Percentiles rank a stretch among this genome's conserved stretches.
phyloP scores from a whole-genome alignment of 2,888 invertebrate genomes.

The Hetaerina titia region DNA sequence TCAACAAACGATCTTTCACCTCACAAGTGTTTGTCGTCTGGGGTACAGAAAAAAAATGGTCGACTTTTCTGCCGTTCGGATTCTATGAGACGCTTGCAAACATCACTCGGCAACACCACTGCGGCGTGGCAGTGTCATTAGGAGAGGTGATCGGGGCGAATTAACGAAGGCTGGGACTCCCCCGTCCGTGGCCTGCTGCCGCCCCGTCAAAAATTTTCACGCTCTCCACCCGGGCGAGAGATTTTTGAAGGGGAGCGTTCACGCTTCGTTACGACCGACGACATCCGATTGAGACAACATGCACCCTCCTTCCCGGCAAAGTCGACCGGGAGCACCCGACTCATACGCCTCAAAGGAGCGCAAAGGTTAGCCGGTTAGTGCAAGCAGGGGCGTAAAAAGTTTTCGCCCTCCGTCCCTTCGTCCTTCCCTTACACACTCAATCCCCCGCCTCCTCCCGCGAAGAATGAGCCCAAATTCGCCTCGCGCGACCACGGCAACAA shows the following conservation, averaged over 20 bases:
- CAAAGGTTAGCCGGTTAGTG: not conserved
- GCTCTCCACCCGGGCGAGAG: not conserved
- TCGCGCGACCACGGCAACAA: not conserved
- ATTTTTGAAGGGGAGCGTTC: not conserved
- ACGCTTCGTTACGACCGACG: conserved; percentile 30
- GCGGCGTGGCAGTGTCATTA: conserved; percentile 25
- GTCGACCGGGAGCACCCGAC: not conserved
- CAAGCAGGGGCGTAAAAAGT: not conserved
- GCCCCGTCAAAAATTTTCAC: conserved; percentile 4
- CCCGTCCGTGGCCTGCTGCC: not conserved
- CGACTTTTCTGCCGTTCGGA: not conserved
- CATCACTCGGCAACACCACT: not conserved
- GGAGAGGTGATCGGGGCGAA: not conserved
- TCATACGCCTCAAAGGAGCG: conserved; percentile 6
- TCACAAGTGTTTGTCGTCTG: not conserved
- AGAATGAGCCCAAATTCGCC: not conserved
- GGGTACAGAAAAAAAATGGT: not conserved
- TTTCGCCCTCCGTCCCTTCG: not conserved
- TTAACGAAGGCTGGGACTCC: not conserved
- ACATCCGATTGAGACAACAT: conserved; percentile 34
- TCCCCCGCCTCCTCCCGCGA: not conserved
- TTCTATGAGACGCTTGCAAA: not conserved
- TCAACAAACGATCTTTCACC: not conserved
- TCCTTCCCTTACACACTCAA: not conserved
- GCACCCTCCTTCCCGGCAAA: not conserved